Conservation (phyloP, 2,888 invertebrate genomes). For the Rhynchonema sp. region DNA sequence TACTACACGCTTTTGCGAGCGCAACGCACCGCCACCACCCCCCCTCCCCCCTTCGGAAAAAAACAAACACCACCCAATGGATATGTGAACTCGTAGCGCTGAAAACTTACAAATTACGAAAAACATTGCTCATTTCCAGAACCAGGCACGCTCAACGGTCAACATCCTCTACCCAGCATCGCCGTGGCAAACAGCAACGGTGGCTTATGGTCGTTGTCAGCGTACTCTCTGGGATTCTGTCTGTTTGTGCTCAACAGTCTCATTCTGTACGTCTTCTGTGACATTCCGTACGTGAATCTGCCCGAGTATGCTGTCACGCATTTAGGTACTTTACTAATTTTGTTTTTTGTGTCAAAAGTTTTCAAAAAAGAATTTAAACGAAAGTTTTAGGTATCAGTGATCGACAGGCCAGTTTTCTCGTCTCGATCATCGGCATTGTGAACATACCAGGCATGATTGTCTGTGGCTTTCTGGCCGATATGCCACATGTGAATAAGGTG, state of each 20-base stretch:
- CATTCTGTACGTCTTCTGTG: conserved; percentile 66
- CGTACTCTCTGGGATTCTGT: neutral
- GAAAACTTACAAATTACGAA: no score
- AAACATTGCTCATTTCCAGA: no score
- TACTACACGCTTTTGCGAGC: no score
- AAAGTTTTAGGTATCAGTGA: neutral
- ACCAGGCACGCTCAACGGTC: no score
- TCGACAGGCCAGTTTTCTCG: conserved; percentile 48
- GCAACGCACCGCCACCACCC: no score
- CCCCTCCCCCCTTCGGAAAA: no score
- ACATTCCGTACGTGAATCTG: conserved; percentile 70
- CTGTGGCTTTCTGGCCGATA: conserved; percentile 72
- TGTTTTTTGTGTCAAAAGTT: no score
- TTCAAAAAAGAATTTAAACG: no score
- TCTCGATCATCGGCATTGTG: conserved; percentile 66
- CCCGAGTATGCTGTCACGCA: conserved; percentile 53
- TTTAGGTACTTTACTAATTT: conserved; percentile 44
- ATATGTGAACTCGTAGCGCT: no score
- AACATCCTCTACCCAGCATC: no score
- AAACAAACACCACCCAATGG: no score
- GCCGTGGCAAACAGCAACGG: neutral
- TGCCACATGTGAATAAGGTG: conserved; percentile 34
- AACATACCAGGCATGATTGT: conserved; percentile 74
- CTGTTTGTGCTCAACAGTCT: conserved; percentile 39
- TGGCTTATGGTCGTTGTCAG: neutral